Percentiles rank a stretch among this genome's conserved stretches.
Evolutionary conservation across 2,113 vertebrate species (phyloP).

Genomic region (Oceanites oceanicus): DNA sequence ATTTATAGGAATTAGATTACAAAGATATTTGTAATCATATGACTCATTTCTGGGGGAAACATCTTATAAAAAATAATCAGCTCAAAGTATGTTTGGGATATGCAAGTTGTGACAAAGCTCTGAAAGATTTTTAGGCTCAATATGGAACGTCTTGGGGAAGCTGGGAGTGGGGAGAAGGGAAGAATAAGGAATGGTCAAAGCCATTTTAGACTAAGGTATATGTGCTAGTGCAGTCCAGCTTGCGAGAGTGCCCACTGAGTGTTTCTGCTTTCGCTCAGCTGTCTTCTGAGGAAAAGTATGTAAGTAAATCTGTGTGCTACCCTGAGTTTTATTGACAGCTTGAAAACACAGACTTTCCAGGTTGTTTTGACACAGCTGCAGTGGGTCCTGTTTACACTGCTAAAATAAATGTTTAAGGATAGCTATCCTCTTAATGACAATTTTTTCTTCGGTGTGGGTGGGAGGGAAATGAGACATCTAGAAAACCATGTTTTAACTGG

Average conservation of each 20-base stretch:
- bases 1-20: background rate
- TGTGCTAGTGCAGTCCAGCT: background rate
- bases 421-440: background rate
- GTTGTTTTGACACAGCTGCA: background rate
- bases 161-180: background rate
- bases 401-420: conserved; percentile 63
- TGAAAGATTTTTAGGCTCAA: background rate
- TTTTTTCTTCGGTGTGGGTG: background rate
- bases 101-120: conserved; percentile 30
- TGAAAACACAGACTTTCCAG: background rate
- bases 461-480: conserved; percentile 30
- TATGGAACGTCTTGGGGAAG: background rate
- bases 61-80: conserved; percentile 17
- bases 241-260: background rate
- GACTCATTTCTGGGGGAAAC: background rate
- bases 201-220: background rate
- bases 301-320: background rate
- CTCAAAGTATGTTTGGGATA: background rate
- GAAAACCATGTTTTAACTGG: background rate
- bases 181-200: background rate
- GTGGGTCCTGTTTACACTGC: conserved; percentile 28
- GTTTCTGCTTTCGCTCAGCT: background rate
- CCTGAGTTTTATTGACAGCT: background rate
- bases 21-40: background rate
- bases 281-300: background rate